phyloP scores from a whole-genome alignment of 2,113 vertebrate species.

The Dinomys branickii region DNA sequence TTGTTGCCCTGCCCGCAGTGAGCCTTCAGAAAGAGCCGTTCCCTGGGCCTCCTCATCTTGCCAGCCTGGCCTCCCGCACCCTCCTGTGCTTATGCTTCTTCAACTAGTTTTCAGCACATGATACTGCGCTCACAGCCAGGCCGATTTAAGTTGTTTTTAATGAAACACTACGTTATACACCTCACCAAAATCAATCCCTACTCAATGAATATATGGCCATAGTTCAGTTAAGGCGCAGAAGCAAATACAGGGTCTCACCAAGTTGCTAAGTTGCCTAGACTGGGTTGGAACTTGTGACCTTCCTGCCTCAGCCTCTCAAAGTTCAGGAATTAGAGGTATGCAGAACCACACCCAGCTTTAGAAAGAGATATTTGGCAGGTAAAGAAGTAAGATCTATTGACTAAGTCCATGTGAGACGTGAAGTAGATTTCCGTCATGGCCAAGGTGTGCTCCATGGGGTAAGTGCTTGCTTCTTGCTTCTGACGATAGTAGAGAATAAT shows the following conservation, averaged over 20 bases:
- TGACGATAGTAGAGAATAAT: neutral
- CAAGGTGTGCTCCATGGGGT: neutral
- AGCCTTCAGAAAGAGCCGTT: neutral
- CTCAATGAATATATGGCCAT: neutral
- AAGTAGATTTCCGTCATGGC: neutral
- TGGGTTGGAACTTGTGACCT: neutral
- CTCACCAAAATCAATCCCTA: constrained; percentile 48
- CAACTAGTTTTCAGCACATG: neutral
- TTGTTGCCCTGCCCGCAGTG: neutral
- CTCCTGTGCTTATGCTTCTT: neutral
- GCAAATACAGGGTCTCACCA: neutral
- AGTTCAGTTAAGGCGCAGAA: neutral
- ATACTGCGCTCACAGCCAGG: neutral
- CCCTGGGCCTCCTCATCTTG: too few species aligned
- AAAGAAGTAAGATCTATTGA: neutral
- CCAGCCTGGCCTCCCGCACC: fast-evolving
- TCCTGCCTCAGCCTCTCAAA: neutral
- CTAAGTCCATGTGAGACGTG: neutral
- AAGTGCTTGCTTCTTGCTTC: neutral
- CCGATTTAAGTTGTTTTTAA: constrained; percentile 43
- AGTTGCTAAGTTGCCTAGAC: neutral
- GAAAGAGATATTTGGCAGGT: neutral
- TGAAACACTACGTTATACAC: constrained; percentile 35
- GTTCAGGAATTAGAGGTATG: neutral
- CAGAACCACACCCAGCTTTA: neutral